Conservation (phyloP, 2,797 vertebrate species). For the Cercopithecus hamlyni region DNA sequence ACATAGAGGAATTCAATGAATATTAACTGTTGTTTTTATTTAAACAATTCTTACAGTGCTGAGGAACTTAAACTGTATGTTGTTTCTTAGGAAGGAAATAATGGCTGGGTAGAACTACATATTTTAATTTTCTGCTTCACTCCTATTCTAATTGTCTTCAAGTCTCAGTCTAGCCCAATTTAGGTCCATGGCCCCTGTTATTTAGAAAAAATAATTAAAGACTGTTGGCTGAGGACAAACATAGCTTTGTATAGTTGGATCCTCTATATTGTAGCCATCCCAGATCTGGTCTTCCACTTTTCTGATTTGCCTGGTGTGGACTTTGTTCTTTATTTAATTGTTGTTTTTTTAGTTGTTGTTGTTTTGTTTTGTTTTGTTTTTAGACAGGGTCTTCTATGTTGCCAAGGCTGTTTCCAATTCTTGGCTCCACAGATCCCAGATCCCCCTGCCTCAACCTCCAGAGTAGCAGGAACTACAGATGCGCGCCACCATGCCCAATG, state of each 20-base stretch:
- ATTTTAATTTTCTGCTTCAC: background rate
- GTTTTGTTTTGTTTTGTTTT: background rate
- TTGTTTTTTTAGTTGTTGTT: no score
- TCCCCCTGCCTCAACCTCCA: background rate
- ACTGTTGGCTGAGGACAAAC: background rate
- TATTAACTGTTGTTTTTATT: background rate
- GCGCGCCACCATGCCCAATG: background rate
- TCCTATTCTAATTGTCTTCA: background rate
- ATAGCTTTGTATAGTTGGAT: background rate
- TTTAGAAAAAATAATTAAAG: background rate
- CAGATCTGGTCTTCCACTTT: background rate
- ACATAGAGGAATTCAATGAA: background rate
- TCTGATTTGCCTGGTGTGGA: background rate
- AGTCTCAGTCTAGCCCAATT: background rate
- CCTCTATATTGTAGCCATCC: background rate
- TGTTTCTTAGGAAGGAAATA: background rate
- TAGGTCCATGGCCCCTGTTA: background rate
- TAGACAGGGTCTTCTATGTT: background rate
- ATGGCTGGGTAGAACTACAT: background rate
- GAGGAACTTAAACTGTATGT: background rate
- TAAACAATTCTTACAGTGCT: background rate
- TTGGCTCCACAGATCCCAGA: background rate
- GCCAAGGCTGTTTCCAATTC: background rate
- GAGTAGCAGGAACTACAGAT: background rate
- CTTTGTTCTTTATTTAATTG: background rate